phyloP scores from a whole-genome alignment of 1,140 invertebrate genomes.

The Lepidurus arcticus region DNA sequence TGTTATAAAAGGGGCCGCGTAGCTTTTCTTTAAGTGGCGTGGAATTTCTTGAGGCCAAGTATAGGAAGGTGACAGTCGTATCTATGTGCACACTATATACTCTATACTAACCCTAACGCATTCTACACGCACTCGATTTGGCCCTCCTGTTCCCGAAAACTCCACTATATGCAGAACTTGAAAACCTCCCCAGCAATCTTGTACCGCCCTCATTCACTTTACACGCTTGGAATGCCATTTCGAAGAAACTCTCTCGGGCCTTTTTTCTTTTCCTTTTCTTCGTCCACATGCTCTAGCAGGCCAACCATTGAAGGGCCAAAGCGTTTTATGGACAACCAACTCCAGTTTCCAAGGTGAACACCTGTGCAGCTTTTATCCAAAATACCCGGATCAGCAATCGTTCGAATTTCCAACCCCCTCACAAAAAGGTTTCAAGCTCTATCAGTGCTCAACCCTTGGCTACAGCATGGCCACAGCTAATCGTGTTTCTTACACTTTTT shows the following conservation, averaged over 20 bases:
- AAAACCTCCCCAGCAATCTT: neutral
- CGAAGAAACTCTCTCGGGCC: neutral
- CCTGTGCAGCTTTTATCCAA: neutral
- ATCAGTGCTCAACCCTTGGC: too few species aligned
- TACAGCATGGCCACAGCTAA: too few species aligned
- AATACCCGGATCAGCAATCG: neutral
- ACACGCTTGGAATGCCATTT: neutral
- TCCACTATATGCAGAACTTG: neutral
- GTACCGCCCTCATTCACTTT: neutral
- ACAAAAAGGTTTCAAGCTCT: too few species aligned
- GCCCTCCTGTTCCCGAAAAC: neutral
- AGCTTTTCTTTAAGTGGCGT: neutral
- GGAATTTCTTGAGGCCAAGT: neutral
- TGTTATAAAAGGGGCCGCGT: neutral
- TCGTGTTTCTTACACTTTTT: too few species aligned
- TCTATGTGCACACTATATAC: neutral
- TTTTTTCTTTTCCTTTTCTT: too few species aligned
- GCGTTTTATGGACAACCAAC: constrained; percentile 10
- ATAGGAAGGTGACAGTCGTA: neutral
- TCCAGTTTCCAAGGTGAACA: neutral
- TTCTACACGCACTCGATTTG: neutral
- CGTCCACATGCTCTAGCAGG: neutral
- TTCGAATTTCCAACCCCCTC: neutral
- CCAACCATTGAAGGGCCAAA: neutral
- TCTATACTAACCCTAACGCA: neutral